Conservation (phyloP, 2,888 invertebrate species). For the Itoplectis maculator region DNA sequence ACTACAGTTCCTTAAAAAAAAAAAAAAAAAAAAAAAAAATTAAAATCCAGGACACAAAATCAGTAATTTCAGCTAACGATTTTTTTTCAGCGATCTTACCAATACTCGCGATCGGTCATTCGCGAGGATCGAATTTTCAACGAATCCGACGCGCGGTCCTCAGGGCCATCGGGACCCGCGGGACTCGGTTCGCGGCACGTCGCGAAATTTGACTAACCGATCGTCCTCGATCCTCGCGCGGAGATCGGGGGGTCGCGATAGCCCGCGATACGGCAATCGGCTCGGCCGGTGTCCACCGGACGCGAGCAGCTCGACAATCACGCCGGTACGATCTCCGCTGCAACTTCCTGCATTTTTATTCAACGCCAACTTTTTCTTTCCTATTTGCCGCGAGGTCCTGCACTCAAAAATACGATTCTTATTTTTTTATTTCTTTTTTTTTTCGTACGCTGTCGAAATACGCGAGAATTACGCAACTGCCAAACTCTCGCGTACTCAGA, state of each 20-base stretch:
- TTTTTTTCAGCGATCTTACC: not conserved
- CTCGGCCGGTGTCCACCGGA: constrained; percentile 17
- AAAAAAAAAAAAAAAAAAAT: no score
- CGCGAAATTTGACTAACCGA: constrained; percentile 65
- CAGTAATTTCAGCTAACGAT: not conserved
- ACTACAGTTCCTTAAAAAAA: no score
- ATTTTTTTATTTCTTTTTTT: constrained; percentile 18
- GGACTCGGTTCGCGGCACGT: constrained; percentile 6
- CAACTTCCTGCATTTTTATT: constrained; percentile 63
- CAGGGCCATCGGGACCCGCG: constrained; percentile 51
- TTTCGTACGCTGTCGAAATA: not conserved
- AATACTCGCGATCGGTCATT: not conserved
- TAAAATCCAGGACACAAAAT: no score
- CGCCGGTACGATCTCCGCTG: constrained; percentile 36
- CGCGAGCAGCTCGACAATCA: constrained; percentile 12
- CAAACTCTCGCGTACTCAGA: constrained; percentile 13
- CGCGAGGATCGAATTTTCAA: constrained; percentile 44
- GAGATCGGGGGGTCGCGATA: constrained; percentile 11
- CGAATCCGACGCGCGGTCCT: constrained; percentile 33
- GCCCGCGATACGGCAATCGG: constrained; percentile 31
- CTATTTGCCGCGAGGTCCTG: constrained; percentile 9
- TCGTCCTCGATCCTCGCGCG: constrained; percentile 52
- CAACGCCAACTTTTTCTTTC: constrained; percentile 33
- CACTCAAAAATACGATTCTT: not conserved
- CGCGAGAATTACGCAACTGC: constrained; percentile 4